Base-by-base conservation (phyloP, 1,140 invertebrate genomes). In the Conus betulinus region DNA sequence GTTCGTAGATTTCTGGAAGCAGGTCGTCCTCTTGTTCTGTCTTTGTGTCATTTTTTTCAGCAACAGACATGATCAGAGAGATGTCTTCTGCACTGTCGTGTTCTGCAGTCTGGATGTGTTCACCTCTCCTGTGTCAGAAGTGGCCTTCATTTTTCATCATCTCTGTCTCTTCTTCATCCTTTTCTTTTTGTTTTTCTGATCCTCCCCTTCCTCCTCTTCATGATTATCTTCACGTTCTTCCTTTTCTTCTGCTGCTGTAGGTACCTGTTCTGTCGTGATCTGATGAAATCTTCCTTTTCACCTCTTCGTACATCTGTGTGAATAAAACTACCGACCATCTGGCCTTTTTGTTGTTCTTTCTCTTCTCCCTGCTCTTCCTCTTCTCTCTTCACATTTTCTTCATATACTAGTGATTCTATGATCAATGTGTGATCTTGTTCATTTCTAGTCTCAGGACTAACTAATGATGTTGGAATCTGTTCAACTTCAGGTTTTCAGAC, bases 51-150 rank as follows among this genome's bases (percentile, higher is more conserved):
- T 84, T 5, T 3, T 15, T 10, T 39, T 17, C 79, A 7, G 53
- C 5, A 39, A 39, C 39, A 63, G 53, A 60, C 17, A 51, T 51
- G 8, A 25, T 84, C 52, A 84, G 27, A 52, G 78, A 39, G 15
- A n/a, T n/a, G 6, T 81, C 83, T 53, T 84, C 57, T 57, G 83
- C 13, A 52, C 57, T 25, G 83, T 84, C 83, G 11, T 6, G 55
- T 57, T 39, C 83, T 25, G 83, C 20, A n/a, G 60, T 84, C 63
- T 86, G 60, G 17, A 67, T 86, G 52, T 74, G 25, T 76, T 71
- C 11, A 74, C 51, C 52, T 74, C 67, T 23, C 76, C 20, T 11
- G 25, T 39, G n/a, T 85, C 67, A 11, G 84, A 3, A 15, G 51
- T 67, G 15, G 39, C 39, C 39, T 39, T 39, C 39, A 39, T 39